Evolutionary conservation across 2,888 invertebrate species (phyloP).

Genomic region (Drosophila paucipuncta): DNA sequence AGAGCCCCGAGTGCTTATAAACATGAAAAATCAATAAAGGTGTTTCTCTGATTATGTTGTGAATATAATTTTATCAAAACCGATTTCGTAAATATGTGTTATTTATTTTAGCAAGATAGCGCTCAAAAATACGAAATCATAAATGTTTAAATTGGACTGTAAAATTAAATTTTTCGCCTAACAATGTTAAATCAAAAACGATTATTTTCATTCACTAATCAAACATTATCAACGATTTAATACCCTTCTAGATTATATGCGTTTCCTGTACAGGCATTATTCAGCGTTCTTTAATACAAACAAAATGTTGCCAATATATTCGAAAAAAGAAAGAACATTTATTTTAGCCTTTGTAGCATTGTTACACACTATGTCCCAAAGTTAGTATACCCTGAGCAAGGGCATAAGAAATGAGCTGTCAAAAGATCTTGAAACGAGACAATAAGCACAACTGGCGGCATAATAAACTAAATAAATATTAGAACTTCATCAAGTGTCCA

Average conservation of each 20-base stretch:
- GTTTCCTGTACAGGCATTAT: not conserved
- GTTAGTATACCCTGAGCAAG: not conserved
- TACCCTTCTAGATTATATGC: not conserved
- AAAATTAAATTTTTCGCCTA: not conserved
- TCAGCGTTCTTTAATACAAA: too few relatives aligned
- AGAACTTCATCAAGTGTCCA: constrained; percentile 72
- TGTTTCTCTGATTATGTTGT: not conserved
- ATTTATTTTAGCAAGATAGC: not conserved
- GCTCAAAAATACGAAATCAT: not conserved
- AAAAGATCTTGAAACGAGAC: constrained; percentile 36
- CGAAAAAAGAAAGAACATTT: not conserved
- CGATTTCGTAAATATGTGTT: not conserved
- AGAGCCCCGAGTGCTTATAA: not conserved
- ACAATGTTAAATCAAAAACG: not conserved
- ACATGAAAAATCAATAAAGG: not conserved
- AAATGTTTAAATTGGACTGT: not conserved
- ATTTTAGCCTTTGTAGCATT: not conserved
- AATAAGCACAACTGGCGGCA: constrained; percentile 45
- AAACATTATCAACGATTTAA: not conserved
- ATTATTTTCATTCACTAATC: not conserved
- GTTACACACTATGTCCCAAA: not conserved
- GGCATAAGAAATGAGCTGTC: constrained; percentile 60
- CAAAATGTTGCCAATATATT: not conserved
- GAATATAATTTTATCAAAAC: not conserved
- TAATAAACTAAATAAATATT: constrained; percentile 74